phyloP scores from a whole-genome alignment of 1,140 invertebrate genomes.

The Saccostrea cuccullata region DNA sequence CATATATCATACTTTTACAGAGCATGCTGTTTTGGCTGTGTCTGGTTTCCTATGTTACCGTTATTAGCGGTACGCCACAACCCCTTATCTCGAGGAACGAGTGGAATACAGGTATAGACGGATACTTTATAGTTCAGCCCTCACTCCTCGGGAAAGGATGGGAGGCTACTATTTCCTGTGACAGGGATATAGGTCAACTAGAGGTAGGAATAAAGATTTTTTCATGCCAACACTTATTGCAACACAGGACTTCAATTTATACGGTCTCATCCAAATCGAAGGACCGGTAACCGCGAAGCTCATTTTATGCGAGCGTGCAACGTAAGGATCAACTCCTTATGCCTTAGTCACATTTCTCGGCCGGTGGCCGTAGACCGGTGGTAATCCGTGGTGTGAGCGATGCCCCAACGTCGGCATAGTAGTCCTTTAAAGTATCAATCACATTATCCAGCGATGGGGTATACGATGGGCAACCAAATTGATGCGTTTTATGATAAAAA shows the following conservation, averaged over 20 bases:
- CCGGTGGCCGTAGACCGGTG: no score
- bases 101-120: neutral
- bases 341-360: no score
- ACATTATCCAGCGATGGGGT: no score
- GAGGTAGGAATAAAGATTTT: neutral
- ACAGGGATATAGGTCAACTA: neutral
- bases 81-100: neutral
- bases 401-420: no score
- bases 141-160: neutral
- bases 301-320: neutral
- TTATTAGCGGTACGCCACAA: neutral
- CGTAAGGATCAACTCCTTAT: neutral
- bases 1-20: neutral
- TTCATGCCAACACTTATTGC: no score
- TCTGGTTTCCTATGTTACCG: neutral
- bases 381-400: no score
- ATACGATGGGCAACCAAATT: no score
- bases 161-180: neutral
- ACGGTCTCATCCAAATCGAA: neutral
- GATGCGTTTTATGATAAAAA: no score
- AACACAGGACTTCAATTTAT: neutral
- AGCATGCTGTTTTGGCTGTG: neutral
- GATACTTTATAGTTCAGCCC: neutral
- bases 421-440: no score
- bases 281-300: neutral